phyloP scores from a whole-genome alignment of 2,113 vertebrate species.

The Oceanodroma tethys region DNA sequence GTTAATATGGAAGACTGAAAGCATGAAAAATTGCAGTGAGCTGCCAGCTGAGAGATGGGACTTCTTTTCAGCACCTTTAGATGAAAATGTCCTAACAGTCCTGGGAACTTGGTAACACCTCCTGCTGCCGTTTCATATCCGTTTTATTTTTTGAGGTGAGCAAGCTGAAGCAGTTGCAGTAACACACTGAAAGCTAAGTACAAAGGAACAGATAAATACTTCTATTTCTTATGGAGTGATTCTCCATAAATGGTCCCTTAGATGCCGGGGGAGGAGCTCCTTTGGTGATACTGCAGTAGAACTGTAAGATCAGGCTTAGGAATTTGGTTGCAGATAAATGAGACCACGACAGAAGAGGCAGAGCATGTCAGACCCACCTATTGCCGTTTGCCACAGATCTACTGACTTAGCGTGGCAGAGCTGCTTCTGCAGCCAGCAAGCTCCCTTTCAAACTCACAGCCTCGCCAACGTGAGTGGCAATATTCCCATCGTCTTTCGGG shows the following conservation, averaged over 20 bases:
- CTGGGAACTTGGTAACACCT: neutral
- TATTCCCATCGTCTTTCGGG: neutral
- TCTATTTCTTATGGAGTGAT: accelerated
- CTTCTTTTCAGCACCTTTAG: neutral
- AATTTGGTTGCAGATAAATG: neutral
- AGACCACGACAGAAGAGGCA: neutral
- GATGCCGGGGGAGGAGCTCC: neutral
- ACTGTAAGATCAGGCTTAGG: neutral
- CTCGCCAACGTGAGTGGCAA: accelerated
- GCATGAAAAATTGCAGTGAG: neutral
- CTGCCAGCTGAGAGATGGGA: neutral
- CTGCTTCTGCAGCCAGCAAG: neutral
- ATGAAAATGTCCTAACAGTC: neutral
- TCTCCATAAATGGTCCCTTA: neutral
- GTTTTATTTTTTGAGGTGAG: neutral
- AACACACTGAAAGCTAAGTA: neutral
- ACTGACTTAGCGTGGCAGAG: neutral
- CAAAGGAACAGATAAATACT: neutral
- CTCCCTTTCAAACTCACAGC: neutral
- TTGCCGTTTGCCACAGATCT: neutral
- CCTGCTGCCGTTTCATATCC: accelerated
- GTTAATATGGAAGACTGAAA: neutral
- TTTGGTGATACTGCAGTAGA: neutral
- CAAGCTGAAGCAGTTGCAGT: neutral
- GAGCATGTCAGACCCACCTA: neutral